phyloP scores from a whole-genome alignment of 2,888 invertebrate species.

The Sepiola atlantica region DNA sequence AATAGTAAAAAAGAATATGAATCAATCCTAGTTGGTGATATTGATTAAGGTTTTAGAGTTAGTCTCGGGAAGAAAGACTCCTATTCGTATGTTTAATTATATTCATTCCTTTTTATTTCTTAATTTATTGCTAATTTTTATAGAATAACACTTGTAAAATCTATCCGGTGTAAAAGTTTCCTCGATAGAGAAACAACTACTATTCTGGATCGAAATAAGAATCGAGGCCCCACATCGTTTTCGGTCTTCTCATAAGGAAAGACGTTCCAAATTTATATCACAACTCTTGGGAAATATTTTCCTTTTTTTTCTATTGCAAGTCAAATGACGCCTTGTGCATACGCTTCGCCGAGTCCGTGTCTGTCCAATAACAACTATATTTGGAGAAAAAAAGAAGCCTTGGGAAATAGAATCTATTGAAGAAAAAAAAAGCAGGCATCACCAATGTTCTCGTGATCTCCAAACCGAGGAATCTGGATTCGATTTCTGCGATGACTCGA shows the following conservation, averaged over 20 bases:
- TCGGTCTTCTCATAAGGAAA: background rate
- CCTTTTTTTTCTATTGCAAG: background rate
- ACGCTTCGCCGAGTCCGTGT: background rate
- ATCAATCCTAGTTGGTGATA: no score
- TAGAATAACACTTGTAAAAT: background rate
- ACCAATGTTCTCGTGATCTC: background rate
- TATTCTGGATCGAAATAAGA: background rate
- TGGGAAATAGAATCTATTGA: background rate
- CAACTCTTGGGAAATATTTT: background rate
- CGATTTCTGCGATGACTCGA: constrained; percentile 2
- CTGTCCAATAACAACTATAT: background rate
- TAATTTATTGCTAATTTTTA: background rate
- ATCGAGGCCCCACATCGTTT: background rate
- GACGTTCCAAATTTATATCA: background rate
- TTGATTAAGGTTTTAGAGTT: background rate
- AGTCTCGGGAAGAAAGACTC: background rate
- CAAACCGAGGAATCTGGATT: background rate
- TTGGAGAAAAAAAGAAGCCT: background rate
- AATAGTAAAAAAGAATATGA: no score
- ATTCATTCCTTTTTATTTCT: background rate
- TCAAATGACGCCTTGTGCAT: background rate
- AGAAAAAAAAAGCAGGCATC: background rate
- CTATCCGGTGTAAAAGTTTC: background rate
- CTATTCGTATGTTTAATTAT: background rate
- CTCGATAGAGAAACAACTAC: background rate